These are phyloP conservation scores for Notolepis coatsorum DNA, from an alignment of 2,797 vertebrate species.

Conservation along the genomic window DNA sequence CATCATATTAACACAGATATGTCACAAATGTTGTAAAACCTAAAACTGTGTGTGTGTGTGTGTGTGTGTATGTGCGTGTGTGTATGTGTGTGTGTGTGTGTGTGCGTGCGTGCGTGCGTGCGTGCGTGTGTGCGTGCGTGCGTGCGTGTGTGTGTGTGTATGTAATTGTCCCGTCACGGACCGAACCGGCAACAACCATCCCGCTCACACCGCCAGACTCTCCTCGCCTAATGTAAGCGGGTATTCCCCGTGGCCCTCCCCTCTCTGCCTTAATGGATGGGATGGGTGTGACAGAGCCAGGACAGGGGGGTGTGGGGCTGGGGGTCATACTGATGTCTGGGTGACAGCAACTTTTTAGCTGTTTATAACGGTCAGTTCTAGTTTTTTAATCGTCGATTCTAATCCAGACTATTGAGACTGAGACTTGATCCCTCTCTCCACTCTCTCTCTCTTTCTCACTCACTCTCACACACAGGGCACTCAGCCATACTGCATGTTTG, in stretches of 20 bases:
- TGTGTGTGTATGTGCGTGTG: too few relatives aligned
- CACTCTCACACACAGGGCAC: neutral
- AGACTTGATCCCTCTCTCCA: neutral
- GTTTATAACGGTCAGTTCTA: conserved; percentile 48
- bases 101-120: too few relatives aligned
- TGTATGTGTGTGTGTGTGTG: too few relatives aligned
- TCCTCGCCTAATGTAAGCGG: conserved; percentile 66
- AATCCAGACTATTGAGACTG: neutral
- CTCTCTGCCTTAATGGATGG: conserved; percentile 66
- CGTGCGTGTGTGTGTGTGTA: too few relatives aligned
- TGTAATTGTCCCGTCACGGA: conserved; percentile 43
- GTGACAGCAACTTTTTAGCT: conserved; percentile 56
- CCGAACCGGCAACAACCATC: conserved; percentile 59
- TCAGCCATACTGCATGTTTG: neutral
- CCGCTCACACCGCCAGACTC: conserved; percentile 53
- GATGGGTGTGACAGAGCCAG: conserved; percentile 60
- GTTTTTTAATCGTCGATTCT: conserved; percentile 17
- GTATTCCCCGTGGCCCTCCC: conserved; percentile 61
- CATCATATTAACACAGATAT: too few relatives aligned
- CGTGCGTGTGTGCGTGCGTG: too few relatives aligned
- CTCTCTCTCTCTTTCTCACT: too few relatives aligned
- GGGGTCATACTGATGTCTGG: conserved; percentile 60
- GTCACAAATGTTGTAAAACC: too few relatives aligned
- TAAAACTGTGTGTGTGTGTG: too few relatives aligned
- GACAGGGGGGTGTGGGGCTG: conserved; percentile 30